phyloP scores from a whole-genome alignment of 1,140 invertebrate genomes.

The Pseudachorutes palmiensis region DNA sequence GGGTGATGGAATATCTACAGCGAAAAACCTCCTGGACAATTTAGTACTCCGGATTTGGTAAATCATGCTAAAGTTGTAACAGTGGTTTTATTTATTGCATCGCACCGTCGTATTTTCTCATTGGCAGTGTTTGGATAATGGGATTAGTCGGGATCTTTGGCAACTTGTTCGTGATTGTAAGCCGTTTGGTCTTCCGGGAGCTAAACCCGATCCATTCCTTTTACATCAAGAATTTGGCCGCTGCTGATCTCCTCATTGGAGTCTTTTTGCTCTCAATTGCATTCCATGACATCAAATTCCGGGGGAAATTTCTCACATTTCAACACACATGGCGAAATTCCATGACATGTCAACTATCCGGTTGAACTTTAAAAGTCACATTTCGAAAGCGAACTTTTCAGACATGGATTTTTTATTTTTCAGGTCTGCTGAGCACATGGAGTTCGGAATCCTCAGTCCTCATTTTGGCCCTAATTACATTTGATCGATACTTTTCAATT shows the following conservation, averaged over 20 bases:
- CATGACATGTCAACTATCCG: constrained; percentile 28
- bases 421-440: constrained; percentile 58
- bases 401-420: constrained; percentile 20
- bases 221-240: constrained; percentile 56
- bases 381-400: background rate
- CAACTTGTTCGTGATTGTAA: constrained; percentile 56
- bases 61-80: constrained; percentile 14
- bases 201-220: constrained; percentile 52
- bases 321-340: constrained; percentile 53
- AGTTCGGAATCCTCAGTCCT: constrained; percentile 58
- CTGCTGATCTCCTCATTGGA: constrained; percentile 62
- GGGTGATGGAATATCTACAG: constrained; percentile 54
- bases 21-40: constrained; percentile 53
- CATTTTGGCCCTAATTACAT: constrained; percentile 55
- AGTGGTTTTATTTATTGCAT: too few relatives aligned
- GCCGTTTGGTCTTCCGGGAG: constrained; percentile 46
- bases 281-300: constrained; percentile 51
- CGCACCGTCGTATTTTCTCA: background rate
- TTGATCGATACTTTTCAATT: constrained; percentile 52
- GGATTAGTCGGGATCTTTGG: constrained; percentile 54
- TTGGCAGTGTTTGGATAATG: constrained; percentile 56
- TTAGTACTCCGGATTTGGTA: constrained; percentile 50
- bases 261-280: constrained; percentile 58
- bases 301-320: constrained; percentile 52
- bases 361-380: constrained; percentile 12